A percentile compares a stretch with the other conserved stretches of the same genome.
phyloP scores from a whole-genome alignment of 2,888 invertebrate genomes.

The Drosophila gaucha region DNA sequence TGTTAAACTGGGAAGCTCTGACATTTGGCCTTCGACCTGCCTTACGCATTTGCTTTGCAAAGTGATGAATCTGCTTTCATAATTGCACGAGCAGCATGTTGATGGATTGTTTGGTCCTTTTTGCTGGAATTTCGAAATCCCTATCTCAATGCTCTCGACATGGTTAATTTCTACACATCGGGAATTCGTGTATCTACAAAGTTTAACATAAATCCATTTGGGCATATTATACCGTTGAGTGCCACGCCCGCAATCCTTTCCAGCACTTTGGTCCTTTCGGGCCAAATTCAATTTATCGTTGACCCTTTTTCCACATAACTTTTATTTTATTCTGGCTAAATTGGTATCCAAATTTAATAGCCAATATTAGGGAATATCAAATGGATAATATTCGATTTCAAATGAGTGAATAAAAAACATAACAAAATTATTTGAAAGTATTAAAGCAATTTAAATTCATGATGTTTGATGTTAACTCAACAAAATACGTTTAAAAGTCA shows the following conservation, averaged over 20 bases:
- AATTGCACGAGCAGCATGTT: slow-evolving; percentile 10
- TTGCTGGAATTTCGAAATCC: neutral
- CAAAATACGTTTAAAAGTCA: neutral
- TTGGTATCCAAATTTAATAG: slow-evolving; percentile 18
- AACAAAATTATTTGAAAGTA: neutral
- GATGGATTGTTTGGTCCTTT: neutral
- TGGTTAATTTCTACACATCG: neutral
- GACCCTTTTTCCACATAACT: slow-evolving; percentile 23
- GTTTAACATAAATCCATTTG: neutral
- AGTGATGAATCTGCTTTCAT: slow-evolving; percentile 22
- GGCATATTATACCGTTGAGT: neutral
- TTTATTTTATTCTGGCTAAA: slow-evolving; percentile 13
- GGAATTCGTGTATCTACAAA: neutral
- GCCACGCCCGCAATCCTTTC: neutral
- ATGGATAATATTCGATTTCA: slow-evolving; percentile 2
- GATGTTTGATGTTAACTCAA: neutral
- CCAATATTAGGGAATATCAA: neutral
- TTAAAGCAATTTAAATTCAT: neutral
- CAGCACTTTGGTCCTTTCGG: neutral
- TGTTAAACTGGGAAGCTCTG: neutral
- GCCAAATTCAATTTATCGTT: slow-evolving; percentile 17
- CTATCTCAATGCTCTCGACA: neutral
- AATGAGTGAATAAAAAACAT: neutral
- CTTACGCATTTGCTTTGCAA: neutral
- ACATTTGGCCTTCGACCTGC: slow-evolving; percentile 10